Evolutionary conservation across 92 coral and sea anemone genomes (phyloP), one percentile per base, ranked within the genome.

Genomic region (Porites cylindrica): DNA sequence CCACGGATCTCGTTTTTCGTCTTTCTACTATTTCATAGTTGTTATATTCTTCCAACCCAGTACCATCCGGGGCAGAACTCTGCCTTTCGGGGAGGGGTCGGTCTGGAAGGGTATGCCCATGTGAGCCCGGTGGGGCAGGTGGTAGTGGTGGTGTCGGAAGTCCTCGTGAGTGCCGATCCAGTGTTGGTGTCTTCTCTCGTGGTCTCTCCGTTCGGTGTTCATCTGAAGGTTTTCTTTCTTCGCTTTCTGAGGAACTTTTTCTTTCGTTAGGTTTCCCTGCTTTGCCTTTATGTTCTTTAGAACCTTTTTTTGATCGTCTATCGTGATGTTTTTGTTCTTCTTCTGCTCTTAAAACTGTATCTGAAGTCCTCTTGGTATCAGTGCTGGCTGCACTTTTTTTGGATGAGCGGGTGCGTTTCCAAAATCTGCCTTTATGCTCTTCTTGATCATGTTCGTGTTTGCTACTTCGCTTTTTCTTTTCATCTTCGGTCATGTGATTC

Each of bases 1-100:
- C 52, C 62, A 23, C 72, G 2, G 88, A 68, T 47, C 47, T 80
- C n/a, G 79, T 62, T 59, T 66, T 74, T 14, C 92, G 79, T 54
- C 8, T 18, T 21, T 86, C 95, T 10, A 92, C 95, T 0, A 51
- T 71, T 19, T 92, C 95, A 38, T 92, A 92, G 56, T 90, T 79
- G 4, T 79, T 71, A 18, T 90, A 91, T 20, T 85, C 90, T 62
- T 63, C 79, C 17, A 68, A 14, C 8, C 47, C 8, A 8, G 78
- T 10, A 11, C 17, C 87, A 6, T 79, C 32, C 1, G 91, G 88
- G 14, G 75, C 80, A 51, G 90, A 78, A 26, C 17, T 20, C 71
- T 89, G 94, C 67, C 88, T 82, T 2, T 80, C 82, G 23, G 94
- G 86, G 4, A 87, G 53, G 29, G 91, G 91, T 24, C 86, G 62